Evolutionary conservation across 2,113 vertebrate genomes (phyloP), one percentile per base, ranked within the genome.

Genomic region (Clarias batrachus): DNA sequence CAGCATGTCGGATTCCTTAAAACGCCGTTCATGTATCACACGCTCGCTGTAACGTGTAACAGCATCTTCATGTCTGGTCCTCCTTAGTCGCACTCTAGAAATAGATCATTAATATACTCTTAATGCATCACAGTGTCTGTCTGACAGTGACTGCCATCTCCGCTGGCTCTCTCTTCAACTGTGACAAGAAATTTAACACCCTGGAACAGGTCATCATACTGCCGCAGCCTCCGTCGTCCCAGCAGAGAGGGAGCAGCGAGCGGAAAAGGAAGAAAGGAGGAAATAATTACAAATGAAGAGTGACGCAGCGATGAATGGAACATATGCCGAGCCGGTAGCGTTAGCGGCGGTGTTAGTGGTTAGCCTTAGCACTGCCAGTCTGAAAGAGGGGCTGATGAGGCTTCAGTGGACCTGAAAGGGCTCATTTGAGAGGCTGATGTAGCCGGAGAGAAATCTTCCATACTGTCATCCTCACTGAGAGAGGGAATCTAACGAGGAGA

Each of bases 381-480:
- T 91, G 94, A 95, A 95, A 95, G 95, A 95, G 95, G 86, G 63
- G 94, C 93, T 97, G 95, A 96, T 96, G 96, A 96, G 95, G 95
- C 91, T 90, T 95, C 96, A 97, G 93, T 96, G 96, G 95, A 95
- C 96, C 96, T 96, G 96, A 98, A 97, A 96, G 93, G 95, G 94
- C 95, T 96, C 96, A 97, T 97, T 97, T 97, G 95, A 97, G 96
- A 96, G 94, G 96, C 95, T 97, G 96, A 97, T 98, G 96, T 96
- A 96, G 83, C 83, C 57, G 73, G 87, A 88, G 62, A 62, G 84
- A 71, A 81, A 81, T 85, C 17, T 88, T 81, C 41, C 95, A 91
- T 94, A 96, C 96, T 97, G 97, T 97, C 97, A 97, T 97, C 93
- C 95, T 95, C 93, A 91, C 93, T 94, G 93, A 91, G 94, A 95